These are phyloP conservation scores for Alethe castanea DNA, from an alignment of 2,113 vertebrate species.

Conservation along the genomic window DNA sequence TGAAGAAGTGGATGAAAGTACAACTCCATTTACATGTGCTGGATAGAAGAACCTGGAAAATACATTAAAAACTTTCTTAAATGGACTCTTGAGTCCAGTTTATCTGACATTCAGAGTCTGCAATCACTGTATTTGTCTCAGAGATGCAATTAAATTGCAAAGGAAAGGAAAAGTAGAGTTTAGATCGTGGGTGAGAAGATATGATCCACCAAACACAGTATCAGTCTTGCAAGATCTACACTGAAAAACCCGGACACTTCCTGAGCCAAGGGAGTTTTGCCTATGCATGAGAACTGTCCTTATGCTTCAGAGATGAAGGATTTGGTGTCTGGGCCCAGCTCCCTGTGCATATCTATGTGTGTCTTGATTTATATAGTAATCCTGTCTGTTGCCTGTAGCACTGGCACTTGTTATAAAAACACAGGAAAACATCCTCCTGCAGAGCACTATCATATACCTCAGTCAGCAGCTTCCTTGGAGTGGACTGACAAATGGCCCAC, in stretches of 20 bases:
- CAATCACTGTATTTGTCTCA: not conserved
- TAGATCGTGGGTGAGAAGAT: not conserved
- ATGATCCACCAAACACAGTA: not conserved
- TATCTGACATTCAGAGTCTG: not conserved
- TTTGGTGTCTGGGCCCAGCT: not conserved
- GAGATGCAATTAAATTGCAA: not conserved
- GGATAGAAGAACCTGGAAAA: not conserved
- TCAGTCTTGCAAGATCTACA: not conserved
- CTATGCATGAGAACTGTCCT: not conserved
- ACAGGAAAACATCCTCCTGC: not conserved
- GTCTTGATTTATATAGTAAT: slow-evolving; percentile 2
- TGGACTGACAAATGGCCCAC: not conserved
- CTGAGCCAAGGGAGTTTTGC: not conserved
- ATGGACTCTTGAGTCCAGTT: not conserved
- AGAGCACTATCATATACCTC: not conserved
- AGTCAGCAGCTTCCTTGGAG: not conserved
- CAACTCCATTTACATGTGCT: not conserved
- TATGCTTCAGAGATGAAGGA: not conserved
- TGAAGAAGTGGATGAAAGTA: not conserved
- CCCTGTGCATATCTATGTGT: not conserved
- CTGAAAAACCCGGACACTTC: not conserved
- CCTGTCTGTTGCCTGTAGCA: not conserved
- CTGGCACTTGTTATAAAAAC: not conserved
- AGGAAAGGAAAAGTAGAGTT: not conserved
- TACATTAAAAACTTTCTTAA: not conserved